Conservation (phyloP, 1,140 invertebrate species). For the Liolophura sinensis region DNA sequence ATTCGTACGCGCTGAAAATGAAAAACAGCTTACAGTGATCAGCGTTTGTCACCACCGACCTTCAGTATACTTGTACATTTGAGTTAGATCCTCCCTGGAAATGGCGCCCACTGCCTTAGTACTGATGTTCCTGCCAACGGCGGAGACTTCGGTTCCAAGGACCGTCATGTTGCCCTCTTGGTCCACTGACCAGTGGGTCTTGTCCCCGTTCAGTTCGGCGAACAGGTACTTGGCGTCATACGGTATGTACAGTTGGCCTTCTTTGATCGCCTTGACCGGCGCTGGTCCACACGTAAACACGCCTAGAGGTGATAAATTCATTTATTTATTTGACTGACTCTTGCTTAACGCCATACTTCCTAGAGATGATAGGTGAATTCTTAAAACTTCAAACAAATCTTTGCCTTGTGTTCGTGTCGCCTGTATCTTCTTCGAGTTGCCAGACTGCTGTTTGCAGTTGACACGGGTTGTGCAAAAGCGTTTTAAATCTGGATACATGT, state of each 20-base stretch:
- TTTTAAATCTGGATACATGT: too few relatives aligned
- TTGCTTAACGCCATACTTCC: too few relatives aligned
- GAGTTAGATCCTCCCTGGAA: slow-evolving; percentile 45
- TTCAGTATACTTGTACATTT: slow-evolving; percentile 41
- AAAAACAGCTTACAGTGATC: too few relatives aligned
- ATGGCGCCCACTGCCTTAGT: slow-evolving; percentile 48
- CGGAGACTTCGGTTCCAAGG: slow-evolving; percentile 28
- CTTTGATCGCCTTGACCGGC: slow-evolving; percentile 74
- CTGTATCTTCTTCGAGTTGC: too few relatives aligned
- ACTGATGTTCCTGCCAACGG: slow-evolving; percentile 43
- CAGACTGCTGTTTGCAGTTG: too few relatives aligned
- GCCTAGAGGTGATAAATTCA: slow-evolving; percentile 22
- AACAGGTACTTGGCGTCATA: slow-evolving; percentile 86
- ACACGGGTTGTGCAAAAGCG: too few relatives aligned
- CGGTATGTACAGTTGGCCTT: slow-evolving; percentile 77
- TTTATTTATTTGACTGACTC: too few relatives aligned
- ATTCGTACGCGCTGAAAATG: too few relatives aligned
- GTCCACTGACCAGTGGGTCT: slow-evolving; percentile 42
- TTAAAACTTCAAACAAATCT: too few relatives aligned
- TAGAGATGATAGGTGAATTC: too few relatives aligned
- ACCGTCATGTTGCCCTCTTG: slow-evolving; percentile 44
- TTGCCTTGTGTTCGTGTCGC: too few relatives aligned
- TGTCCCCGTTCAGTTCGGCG: slow-evolving; percentile 67
- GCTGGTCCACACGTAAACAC: slow-evolving; percentile 81
- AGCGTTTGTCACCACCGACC: slow-evolving; percentile 18